Conservation (phyloP, 2,888 invertebrate genomes). For the Lepidocyrtoides sp. region DNA sequence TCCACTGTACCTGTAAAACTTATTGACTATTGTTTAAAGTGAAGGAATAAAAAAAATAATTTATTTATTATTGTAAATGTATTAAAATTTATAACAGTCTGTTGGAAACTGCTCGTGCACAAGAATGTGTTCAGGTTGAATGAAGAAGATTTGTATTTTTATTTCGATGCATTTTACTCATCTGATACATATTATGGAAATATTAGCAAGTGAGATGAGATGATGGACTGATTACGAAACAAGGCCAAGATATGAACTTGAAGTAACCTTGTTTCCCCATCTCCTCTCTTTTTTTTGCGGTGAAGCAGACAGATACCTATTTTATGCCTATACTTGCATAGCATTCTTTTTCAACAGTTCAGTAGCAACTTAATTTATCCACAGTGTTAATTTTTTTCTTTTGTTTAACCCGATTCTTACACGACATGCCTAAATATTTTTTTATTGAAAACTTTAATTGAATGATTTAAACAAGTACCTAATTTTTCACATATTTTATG, state of each 20-base stretch:
- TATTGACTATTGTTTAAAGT: background rate
- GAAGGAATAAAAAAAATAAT: conserved; percentile 4
- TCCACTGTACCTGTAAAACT: too few species aligned
- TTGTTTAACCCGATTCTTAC: too few species aligned
- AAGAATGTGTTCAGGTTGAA: too few species aligned
- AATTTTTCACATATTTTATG: too few species aligned
- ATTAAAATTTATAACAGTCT: background rate
- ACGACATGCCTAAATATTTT: too few species aligned
- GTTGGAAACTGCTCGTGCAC: too few species aligned
- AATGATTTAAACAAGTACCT: too few species aligned
- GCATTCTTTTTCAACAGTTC: too few species aligned
- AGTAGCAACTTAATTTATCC: too few species aligned
- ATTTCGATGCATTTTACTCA: background rate
- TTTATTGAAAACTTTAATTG: too few species aligned
- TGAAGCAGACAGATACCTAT: background rate
- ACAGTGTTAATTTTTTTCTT: too few species aligned
- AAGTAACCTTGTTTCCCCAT: conserved; percentile 72
- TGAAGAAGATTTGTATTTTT: background rate
- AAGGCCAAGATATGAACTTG: conserved; percentile 81
- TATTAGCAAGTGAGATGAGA: conserved; percentile 46
- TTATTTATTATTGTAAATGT: background rate
- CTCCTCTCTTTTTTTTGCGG: conserved; percentile 31
- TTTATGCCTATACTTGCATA: background rate
- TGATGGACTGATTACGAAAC: conserved; percentile 75
- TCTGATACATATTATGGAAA: conserved; percentile 10